Evolutionary conservation across 2,797 vertebrate genomes (phyloP).

Genomic region (Macropodus opercularis): DNA sequence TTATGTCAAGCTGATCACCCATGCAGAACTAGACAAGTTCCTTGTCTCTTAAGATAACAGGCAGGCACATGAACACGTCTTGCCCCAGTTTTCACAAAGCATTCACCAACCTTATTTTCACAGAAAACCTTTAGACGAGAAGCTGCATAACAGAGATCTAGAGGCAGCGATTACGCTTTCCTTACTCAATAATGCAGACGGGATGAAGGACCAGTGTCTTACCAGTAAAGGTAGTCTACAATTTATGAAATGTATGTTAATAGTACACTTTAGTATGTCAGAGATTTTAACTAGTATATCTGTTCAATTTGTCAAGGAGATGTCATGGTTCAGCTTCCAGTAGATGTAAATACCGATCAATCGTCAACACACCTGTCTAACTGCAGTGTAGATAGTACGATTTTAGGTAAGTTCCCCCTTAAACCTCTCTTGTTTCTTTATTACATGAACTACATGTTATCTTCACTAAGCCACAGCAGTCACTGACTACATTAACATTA

Average conservation of each 20-base stretch:
- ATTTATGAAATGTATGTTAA: not conserved
- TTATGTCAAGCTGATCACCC: no score
- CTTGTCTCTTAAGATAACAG: no score
- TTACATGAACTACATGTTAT: no score
- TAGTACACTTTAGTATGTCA: not conserved
- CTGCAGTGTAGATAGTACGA: constrained; percentile 83
- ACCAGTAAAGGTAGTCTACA: constrained; percentile 66
- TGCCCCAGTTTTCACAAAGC: no score
- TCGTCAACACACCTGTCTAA: constrained; percentile 77
- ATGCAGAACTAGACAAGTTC: no score
- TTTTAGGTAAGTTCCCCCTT: constrained; percentile 76
- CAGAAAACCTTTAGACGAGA: constrained; percentile 87
- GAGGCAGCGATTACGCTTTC: constrained; percentile 90
- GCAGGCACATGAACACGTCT: no score
- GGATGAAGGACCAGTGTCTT: constrained; percentile 45
- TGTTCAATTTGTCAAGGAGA: constrained; percentile 30
- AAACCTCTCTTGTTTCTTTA: no score
- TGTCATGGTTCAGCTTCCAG: constrained; percentile 28
- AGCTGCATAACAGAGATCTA: constrained; percentile 84
- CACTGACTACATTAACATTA: no score
- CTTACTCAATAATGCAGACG: constrained; percentile 72
- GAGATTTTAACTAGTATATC: not conserved
- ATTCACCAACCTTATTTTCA: constrained; percentile 17
- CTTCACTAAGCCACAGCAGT: no score
- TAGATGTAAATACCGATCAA: constrained; percentile 65